Base-by-base conservation (phyloP, 2,888 invertebrate species). In the Eupithecia tripunctaria region DNA sequence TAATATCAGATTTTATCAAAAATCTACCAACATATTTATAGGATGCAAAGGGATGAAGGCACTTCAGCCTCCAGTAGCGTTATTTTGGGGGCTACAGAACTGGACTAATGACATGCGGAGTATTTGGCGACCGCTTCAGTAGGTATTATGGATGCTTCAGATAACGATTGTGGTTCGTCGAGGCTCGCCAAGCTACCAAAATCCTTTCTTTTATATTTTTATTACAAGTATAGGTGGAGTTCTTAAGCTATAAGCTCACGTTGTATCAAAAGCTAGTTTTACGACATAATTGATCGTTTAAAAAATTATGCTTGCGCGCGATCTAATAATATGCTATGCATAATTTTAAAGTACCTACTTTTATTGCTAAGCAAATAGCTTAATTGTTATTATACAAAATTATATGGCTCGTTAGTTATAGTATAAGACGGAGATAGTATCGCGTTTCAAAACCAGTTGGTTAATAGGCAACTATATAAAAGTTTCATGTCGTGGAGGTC, bases 201-300 rank as follows among this genome's bases (percentile, higher is more conserved):
- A 36, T 36, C 36, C 4, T 14, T 47, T 8, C 15, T 41, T 15
- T 5, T 14, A 14, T 41, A 15, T 41, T 15, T 36, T 41, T 41
- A 41, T 15, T 41, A 41, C 41, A 38, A 38, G 41, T 41, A n/a
- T 36, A 18, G 15, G 41, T 41, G 15, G 38, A 38, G 41, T 59
- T 21, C 60, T 29, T 29, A 32, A 10, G n/a, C 18, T 60, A 10
- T 18, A 12, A n/a, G 10, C 36, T 32, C 21, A 32, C 62, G 0
- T 21, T 56, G 60, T 76, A 76, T 76, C 72, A 71, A 73, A 72
- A 65, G 66, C 64, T 68, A 78, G 75, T 76, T 78, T 74, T 72
- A 79, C 76, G 74, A 70, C 76, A 67, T 75, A 68, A 77, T 59
- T 51, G 71, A 71, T 70, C 71, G 74, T 63, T 56, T 56, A 72